phyloP scores from a whole-genome alignment of 2,113 vertebrate species.

The Microcebus ravelobensis region DNA sequence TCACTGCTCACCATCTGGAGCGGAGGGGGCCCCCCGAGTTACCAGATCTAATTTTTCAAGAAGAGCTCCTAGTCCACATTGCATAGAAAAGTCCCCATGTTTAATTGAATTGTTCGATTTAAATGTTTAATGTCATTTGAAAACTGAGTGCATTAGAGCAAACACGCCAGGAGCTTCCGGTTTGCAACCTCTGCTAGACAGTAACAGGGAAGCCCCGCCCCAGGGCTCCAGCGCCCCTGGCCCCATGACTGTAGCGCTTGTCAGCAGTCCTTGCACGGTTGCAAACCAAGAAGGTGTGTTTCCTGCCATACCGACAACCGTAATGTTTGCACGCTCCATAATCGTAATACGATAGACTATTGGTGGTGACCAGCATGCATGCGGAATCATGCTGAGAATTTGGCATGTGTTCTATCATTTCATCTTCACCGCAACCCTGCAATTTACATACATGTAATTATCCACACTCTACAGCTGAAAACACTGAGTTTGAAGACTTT shows the following conservation, averaged over 20 bases:
- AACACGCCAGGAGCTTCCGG: neutral
- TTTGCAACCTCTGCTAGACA: neutral
- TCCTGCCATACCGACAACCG: neutral
- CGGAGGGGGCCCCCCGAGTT: fast-evolving
- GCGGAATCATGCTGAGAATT: neutral
- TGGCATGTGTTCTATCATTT: neutral
- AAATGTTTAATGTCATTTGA: neutral
- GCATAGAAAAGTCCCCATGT: neutral
- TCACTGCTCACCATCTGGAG: fast-evolving
- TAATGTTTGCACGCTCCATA: neutral
- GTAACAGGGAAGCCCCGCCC: neutral
- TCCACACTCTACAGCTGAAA: neutral
- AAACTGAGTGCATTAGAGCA: neutral
- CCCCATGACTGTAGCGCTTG: no score
- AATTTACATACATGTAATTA: neutral
- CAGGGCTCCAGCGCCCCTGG: neutral
- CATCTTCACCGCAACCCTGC: neutral
- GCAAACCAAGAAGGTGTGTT: neutral
- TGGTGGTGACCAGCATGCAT: neutral
- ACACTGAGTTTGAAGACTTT: neutral
- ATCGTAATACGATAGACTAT: neutral
- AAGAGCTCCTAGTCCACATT: neutral
- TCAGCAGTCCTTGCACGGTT: neutral
- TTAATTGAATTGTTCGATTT: neutral
- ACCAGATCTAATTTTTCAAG: neutral